Base-by-base conservation (phyloP, 2,113 vertebrate genomes). In the Manacus vitellinus region DNA sequence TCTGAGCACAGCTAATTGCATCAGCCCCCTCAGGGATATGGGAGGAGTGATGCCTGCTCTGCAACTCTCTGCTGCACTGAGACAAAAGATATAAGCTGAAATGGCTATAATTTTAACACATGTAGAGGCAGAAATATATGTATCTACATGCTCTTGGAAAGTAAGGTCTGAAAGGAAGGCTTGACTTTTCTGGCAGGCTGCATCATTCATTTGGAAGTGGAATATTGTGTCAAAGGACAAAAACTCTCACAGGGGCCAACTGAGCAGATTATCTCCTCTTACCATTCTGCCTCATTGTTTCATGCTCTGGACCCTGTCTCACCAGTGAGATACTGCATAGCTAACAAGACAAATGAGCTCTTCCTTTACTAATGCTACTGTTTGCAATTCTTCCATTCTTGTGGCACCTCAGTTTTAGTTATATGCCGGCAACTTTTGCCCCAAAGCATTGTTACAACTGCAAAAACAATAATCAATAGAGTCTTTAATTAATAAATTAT, bases 1-100 rank as follows among this genome's bases (percentile, higher is more conserved):
- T 78, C 85, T 77, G 55, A 91, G 80, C 72, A 74, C 51, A 85
- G 75, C 79, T 91, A 91, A 89, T 81, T 77, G 63, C 71, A 94
- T 90, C 59, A 90, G 85, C 31, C 37, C 46, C 63, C 67, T 90
- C 54, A 68, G 75, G 78, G 67, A 80, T 62, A 54, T 84, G 54
- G 37, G 63, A 85, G 72, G 66, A 94, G 21, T 41, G 81, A 62
- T 65, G 63, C n/a, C 71, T 76, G 28, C 52, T 88, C 55, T 85
- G 31, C 35, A 88, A 59, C 44, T 86, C 55, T 33, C 63, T 33
- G 47, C 25, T 91, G 83, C 43, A 41, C 39, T 80, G 56, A 80
- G 55, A 77, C 39, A 73, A 92, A 94, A 89, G 23, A 31, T 62
- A n/a, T 2, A 76, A 80, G 4, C 62, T 20, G n/a, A 70, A 92